These are phyloP conservation scores for Protonibea diacanthus DNA, from an alignment of 2,797 vertebrate species.

Conservation along the genomic window DNA sequence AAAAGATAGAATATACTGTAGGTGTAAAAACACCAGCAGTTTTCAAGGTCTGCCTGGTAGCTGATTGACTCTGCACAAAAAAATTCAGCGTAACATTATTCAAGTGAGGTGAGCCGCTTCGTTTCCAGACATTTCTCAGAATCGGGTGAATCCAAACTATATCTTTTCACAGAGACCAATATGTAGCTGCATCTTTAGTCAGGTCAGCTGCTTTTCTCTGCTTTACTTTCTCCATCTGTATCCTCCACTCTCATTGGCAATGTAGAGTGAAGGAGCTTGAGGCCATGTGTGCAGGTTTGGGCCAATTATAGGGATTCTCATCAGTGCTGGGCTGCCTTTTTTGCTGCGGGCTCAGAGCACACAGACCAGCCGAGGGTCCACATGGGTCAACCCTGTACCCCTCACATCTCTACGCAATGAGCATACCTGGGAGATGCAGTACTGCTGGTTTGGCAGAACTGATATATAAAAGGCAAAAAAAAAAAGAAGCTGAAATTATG, in stretches of 20 bases:
- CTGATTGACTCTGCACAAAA: conserved; percentile 37
- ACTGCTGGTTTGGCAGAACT: conserved; percentile 61
- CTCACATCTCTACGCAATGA: conserved; percentile 78
- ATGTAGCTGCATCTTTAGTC: conserved; percentile 65
- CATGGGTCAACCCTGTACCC: conserved; percentile 76
- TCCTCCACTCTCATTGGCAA: conserved; percentile 78
- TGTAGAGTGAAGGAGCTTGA: conserved; percentile 76
- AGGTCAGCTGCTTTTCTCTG: conserved; percentile 70
- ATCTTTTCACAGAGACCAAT: conserved; percentile 47
- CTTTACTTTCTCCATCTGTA: conserved; percentile 69
- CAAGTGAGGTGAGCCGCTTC: conserved; percentile 40
- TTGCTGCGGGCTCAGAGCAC: conserved; percentile 78
- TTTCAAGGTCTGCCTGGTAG: conserved; percentile 31
- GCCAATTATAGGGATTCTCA: conserved; percentile 87
- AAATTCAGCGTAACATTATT: conserved; percentile 25
- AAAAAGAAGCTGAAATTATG: conserved; percentile 32
- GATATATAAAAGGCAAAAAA: conserved; percentile 41
- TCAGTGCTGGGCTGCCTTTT: conserved; percentile 74
- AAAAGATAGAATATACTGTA: conserved; percentile 15
- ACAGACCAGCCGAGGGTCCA: conserved; percentile 79
- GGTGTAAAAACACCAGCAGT: background rate
- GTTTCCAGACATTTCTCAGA: conserved; percentile 46
- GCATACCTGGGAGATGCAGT: conserved; percentile 75
- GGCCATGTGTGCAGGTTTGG: conserved; percentile 82
- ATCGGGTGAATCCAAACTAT: conserved; percentile 44